phyloP scores from a whole-genome alignment of 1,140 invertebrate species.

The Micrasema minimum region DNA sequence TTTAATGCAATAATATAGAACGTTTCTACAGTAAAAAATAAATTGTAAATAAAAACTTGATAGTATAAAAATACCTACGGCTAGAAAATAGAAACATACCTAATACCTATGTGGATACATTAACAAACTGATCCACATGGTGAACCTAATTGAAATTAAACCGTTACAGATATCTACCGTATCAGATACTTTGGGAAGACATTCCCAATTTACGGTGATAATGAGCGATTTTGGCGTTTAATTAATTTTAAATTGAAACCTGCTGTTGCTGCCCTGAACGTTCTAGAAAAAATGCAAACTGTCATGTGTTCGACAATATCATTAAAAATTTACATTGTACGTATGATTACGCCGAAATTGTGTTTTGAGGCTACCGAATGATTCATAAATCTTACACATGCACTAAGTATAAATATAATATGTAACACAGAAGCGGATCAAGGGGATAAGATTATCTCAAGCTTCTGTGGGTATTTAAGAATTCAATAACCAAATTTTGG shows the following conservation, averaged over 20 bases:
- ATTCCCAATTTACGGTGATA: conserved; percentile 35
- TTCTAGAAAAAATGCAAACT: conserved; percentile 21
- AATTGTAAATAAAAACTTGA: too few species aligned
- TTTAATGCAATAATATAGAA: too few species aligned
- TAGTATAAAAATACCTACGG: too few species aligned
- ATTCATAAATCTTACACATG: not conserved
- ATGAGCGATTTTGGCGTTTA: conserved; percentile 14
- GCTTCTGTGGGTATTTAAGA: too few species aligned
- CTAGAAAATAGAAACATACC: too few species aligned
- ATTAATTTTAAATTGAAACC: conserved; percentile 27
- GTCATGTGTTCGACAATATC: conserved; percentile 26
- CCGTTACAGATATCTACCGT: conserved; percentile 16
- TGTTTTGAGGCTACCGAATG: conserved; percentile 20
- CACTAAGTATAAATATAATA: too few species aligned
- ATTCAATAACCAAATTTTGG: too few species aligned
- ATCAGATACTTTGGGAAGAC: conserved; percentile 1
- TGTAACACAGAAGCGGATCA: not conserved
- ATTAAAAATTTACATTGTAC: conserved; percentile 30
- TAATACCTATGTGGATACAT: too few species aligned
- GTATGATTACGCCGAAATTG: conserved; percentile 21
- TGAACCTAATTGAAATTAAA: conserved; percentile 10
- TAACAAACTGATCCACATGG: conserved; percentile 7
- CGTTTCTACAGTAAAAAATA: too few species aligned
- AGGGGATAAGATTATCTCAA: not conserved
- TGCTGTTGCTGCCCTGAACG: not conserved